A percentile compares a stretch with the other conserved stretches of the same genome.
phyloP scores from a whole-genome alignment of 2,888 invertebrate species.

The Zhuqinia jingwanae region DNA sequence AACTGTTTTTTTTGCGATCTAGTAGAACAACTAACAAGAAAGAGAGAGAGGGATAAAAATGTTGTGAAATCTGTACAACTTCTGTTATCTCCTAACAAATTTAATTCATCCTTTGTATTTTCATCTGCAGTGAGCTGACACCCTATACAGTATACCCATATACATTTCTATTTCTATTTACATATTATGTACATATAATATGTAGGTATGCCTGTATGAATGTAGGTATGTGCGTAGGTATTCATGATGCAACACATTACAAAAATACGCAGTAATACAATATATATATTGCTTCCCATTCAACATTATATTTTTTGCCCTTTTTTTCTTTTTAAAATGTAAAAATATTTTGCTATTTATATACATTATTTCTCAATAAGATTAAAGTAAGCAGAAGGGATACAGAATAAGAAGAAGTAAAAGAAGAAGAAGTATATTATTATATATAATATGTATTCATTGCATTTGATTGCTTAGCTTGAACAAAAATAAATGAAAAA shows the following conservation, averaged over 20 bases:
- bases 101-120: constrained; percentile 8
- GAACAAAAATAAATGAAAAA: no score
- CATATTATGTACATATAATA: background rate
- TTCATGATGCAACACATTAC: no score
- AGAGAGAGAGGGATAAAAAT: background rate
- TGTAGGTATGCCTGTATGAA: background rate
- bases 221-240: background rate
- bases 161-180: background rate
- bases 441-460: no score
- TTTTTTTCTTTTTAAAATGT: background rate
- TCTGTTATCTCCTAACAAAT: background rate
- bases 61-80: background rate
- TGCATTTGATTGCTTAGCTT: constrained; percentile 1
- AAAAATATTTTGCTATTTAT: background rate
- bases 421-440: no score
- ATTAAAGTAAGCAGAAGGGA: no score
- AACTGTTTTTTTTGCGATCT: constrained; percentile 13
- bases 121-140: constrained; percentile 8
- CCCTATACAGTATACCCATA: background rate
- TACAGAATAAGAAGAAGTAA: no score
- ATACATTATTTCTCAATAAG: no score
- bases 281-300: constrained; percentile 7
- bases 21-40: background rate
- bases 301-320: background rate
- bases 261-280: no score